Percentiles rank a stretch among this genome's conserved stretches.
These are phyloP conservation scores for Phyto melanocephala DNA, from an alignment of 2,888 invertebrate genomes.

Conservation along the genomic window DNA sequence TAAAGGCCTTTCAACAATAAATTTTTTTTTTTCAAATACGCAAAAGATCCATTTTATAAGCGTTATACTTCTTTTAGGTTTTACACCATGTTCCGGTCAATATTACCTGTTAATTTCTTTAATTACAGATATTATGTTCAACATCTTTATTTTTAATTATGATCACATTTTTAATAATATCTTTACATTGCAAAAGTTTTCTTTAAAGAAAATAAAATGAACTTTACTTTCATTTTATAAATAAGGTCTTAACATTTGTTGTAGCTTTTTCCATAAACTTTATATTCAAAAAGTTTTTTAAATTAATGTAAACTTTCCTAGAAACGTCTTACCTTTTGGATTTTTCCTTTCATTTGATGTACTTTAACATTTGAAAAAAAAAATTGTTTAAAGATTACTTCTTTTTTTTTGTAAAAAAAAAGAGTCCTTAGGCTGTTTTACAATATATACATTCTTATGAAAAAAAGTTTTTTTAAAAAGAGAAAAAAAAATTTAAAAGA, in stretches of 20 bases:
- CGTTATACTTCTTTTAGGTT: no score
- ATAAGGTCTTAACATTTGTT: neutral
- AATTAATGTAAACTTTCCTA: neutral
- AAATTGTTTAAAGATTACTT: conserved; percentile 39
- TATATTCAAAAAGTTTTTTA: neutral
- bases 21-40: no score
- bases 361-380: neutral
- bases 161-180: neutral
- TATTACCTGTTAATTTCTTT: neutral
- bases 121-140: neutral
- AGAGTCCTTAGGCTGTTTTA: conserved; percentile 41
- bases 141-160: neutral
- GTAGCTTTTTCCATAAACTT: neutral
- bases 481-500: conserved; percentile 17
- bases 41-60: no score
- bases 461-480: conserved; percentile 41
- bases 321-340: neutral
- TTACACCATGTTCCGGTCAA: no score
- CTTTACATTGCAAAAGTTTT: neutral
- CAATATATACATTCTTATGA: neutral
- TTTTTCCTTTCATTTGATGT: neutral
- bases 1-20: no score
- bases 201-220: neutral
- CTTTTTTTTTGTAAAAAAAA: neutral
- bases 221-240: conserved; percentile 1